Percentiles rank a stretch among this genome's conserved stretches.
phyloP scores from a whole-genome alignment of 2,888 invertebrate genomes.

The Melanargia galathea region DNA sequence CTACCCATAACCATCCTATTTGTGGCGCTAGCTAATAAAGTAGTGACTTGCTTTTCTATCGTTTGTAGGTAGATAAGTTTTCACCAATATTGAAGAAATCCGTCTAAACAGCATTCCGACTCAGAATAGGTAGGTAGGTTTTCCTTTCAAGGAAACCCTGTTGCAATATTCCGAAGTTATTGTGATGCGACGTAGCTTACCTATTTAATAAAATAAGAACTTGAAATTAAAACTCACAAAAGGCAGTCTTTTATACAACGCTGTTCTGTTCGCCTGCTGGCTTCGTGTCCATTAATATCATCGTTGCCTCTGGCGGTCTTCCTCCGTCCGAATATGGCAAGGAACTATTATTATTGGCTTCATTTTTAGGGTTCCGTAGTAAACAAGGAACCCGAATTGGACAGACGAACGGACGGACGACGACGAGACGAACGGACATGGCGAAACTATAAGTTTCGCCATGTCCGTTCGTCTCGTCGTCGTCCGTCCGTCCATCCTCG shows the following conservation, averaged over 20 bases:
- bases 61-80: no score
- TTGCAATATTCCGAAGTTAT: background rate
- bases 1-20: no score
- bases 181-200: background rate
- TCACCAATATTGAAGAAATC: background rate
- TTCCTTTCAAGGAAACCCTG: background rate
- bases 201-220: constrained; percentile 22
- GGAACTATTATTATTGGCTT: constrained; percentile 63
- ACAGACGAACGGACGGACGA: no score
- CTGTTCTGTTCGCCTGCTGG: constrained; percentile 62
- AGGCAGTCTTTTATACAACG: constrained; percentile 60
- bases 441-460: no score
- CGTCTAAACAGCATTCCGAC: background rate
- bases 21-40: no score
- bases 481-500: no score
- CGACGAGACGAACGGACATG: no score
- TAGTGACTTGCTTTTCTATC: no score
- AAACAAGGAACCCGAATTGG: background rate
- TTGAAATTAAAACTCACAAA: constrained; percentile 59
- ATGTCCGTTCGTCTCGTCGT: no score
- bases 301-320: constrained; percentile 57
- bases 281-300: constrained; percentile 79
- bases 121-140: background rate
- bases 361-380: no score
- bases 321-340: constrained; percentile 67